Evolutionary conservation across 1,140 invertebrate genomes (phyloP).

Genomic region (Oedothorax gibbosus): DNA sequence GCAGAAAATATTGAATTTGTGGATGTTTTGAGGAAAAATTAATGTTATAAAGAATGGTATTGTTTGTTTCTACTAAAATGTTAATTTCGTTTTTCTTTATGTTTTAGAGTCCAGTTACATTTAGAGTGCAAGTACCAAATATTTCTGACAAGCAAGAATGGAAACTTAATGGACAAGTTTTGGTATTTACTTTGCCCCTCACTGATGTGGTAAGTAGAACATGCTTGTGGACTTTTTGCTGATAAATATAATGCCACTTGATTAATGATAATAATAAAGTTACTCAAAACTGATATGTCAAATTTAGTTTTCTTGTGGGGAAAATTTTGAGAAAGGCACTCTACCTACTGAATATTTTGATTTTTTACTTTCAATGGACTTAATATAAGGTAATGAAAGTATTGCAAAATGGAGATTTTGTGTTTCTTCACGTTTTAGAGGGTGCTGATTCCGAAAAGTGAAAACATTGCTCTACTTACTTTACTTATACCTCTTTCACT

Average conservation of each 20-base stretch:
- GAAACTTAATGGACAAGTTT: constrained; percentile 93
- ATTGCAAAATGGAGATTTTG: too few relatives aligned
- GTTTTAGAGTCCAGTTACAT: constrained; percentile 76
- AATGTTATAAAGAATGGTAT: constrained; percentile 12
- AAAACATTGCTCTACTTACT: too few relatives aligned
- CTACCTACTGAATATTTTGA: not conserved
- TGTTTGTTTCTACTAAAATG: not conserved
- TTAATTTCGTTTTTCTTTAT: not conserved
- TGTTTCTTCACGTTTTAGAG: too few relatives aligned
- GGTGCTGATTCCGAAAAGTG: too few relatives aligned
- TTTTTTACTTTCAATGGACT: too few relatives aligned
- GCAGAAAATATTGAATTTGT: not conserved
- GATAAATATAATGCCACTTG: too few relatives aligned
- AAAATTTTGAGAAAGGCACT: not conserved
- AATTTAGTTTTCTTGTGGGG: not conserved
- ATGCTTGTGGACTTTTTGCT: too few relatives aligned
- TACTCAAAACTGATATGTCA: not conserved
- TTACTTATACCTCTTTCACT: too few relatives aligned
- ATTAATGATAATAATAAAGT: not conserved
- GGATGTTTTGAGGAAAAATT: not conserved
- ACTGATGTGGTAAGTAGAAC: constrained; percentile 75
- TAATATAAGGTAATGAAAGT: too few relatives aligned
- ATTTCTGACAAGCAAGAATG: constrained; percentile 93
- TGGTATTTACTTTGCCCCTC: constrained; percentile 83
- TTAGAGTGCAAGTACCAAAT: constrained; percentile 83